Base-by-base conservation (phyloP, 2,113 vertebrate genomes). In the Gymnorhina tibicen region DNA sequence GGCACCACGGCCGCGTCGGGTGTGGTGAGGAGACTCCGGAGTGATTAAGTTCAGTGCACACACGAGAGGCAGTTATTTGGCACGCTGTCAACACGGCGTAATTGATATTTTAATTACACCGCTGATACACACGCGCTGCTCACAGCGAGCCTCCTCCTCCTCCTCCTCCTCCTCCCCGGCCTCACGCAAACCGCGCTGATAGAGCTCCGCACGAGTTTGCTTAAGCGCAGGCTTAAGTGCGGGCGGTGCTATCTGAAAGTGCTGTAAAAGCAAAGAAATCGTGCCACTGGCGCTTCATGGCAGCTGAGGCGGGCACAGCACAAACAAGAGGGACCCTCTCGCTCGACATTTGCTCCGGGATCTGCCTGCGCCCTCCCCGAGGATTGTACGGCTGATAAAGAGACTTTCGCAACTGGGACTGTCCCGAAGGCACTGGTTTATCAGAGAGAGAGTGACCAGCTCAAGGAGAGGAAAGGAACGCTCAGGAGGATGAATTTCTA, bases 41-140 rank as follows among this genome's bases (percentile, higher is more conserved):
- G 96, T 63, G 95, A 96, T 86, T 64, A 90, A 88, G 86, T 93
- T 92, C 23, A 62, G 91, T 13, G 76, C 62, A 78, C 93, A 58
- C 93, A 58, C 87, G 93, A 97, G 97, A 93, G 64, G 87, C 91
- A 60, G 91, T 69, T 93, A 62, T 74, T 85, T 96, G 97, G 97
- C 95, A 81, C 91, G 28, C 76, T 89, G 97, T 97, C 97, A 96
- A 73, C 95, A 47, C 20, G 23, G 73, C 2, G 44, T 94, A 96
- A 95, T 93, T 96, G 96, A 97, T 97, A 97, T 97, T 97, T 97
- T 98, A 98, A 98, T 98, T 97, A 97, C 91, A 76, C 53, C 46
- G 35, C 95, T 84, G 94, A 96, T 93, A 69, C 69, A 53, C 47
- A 47, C 83, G 53, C 16, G 64, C 96, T 85, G 94, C 64, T 95